Conservation (phyloP, 2,888 invertebrate species). For the Athalia cordata region DNA sequence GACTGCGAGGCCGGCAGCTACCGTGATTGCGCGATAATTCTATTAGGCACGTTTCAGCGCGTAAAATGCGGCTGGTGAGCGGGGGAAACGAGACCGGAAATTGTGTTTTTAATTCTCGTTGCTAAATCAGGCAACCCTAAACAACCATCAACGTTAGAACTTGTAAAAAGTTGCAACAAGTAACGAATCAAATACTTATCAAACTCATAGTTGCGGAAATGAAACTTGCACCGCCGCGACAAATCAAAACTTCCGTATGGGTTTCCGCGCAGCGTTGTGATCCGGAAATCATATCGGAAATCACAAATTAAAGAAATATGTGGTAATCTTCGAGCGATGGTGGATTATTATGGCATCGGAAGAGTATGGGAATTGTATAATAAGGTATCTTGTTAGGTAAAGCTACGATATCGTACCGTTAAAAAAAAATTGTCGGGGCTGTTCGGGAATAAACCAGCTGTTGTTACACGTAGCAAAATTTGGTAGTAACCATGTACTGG, state of each 20-base stretch:
- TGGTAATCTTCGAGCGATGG: too few species aligned
- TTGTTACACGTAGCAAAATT: slow-evolving; percentile 36
- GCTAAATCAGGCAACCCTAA: slow-evolving; percentile 66
- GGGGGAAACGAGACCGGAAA: slow-evolving; percentile 57
- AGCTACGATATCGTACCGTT: too few species aligned
- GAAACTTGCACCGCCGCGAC: neutral
- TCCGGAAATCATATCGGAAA: neutral
- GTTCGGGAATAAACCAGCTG: slow-evolving; percentile 14
- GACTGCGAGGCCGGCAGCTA: slow-evolving; percentile 50
- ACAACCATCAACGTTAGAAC: slow-evolving; percentile 66
- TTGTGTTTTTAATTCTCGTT: slow-evolving; percentile 67
- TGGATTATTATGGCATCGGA: too few species aligned
- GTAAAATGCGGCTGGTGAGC: slow-evolving; percentile 51
- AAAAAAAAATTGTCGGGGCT: too few species aligned
- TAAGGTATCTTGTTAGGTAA: too few species aligned
- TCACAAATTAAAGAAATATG: too few species aligned
- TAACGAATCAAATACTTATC: neutral
- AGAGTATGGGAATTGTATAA: too few species aligned
- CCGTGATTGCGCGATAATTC: slow-evolving; percentile 67
- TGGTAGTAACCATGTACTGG: slow-evolving; percentile 30
- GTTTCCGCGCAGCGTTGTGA: neutral
- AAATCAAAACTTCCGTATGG: neutral
- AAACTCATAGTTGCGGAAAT: neutral
- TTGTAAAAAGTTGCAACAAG: slow-evolving; percentile 19
- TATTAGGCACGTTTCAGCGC: slow-evolving; percentile 61